These are phyloP conservation scores for Nothoprocta perdicaria DNA, from an alignment of 2,113 vertebrate genomes.

Conservation along the genomic window DNA sequence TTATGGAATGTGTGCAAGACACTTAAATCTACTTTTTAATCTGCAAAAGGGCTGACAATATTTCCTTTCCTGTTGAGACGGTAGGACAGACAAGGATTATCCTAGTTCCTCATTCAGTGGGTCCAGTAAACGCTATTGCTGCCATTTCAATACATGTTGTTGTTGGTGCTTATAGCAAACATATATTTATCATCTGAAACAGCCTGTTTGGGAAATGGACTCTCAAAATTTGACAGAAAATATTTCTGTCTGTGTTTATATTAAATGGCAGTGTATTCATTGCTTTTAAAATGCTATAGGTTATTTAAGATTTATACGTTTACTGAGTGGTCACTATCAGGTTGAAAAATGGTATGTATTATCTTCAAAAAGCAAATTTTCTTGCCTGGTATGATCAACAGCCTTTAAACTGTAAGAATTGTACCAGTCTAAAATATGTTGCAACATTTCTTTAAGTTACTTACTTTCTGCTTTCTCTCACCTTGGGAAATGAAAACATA, in stretches of 20 bases:
- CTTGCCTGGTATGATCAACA: constrained; percentile 64
- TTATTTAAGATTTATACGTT: constrained; percentile 65
- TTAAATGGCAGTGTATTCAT: constrained; percentile 56
- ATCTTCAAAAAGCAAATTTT: constrained; percentile 72
- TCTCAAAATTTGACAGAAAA: constrained; percentile 60
- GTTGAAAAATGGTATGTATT: constrained; percentile 69
- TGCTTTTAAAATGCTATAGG: constrained; percentile 53
- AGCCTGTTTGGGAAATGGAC: constrained; percentile 36
- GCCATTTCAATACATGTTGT: neutral
- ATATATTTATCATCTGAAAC: neutral
- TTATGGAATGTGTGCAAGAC: constrained; percentile 64
- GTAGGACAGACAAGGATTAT: constrained; percentile 21
- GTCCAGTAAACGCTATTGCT: neutral
- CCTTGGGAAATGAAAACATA: constrained; percentile 62
- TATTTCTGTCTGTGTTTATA: constrained; percentile 66
- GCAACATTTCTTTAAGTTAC: constrained; percentile 68
- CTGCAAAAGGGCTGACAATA: constrained; percentile 59
- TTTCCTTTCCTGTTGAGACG: constrained; percentile 47
- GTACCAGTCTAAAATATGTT: constrained; percentile 65
- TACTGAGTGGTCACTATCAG: constrained; percentile 65
- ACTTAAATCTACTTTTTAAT: constrained; percentile 66
- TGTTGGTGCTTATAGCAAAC: constrained; percentile 2
- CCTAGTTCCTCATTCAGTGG: neutral
- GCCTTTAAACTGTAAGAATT: constrained; percentile 67
- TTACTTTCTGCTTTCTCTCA: constrained; percentile 43